Evolutionary conservation across 2,797 vertebrate species (phyloP).

Genomic region (Acestrorhynchus altus): DNA sequence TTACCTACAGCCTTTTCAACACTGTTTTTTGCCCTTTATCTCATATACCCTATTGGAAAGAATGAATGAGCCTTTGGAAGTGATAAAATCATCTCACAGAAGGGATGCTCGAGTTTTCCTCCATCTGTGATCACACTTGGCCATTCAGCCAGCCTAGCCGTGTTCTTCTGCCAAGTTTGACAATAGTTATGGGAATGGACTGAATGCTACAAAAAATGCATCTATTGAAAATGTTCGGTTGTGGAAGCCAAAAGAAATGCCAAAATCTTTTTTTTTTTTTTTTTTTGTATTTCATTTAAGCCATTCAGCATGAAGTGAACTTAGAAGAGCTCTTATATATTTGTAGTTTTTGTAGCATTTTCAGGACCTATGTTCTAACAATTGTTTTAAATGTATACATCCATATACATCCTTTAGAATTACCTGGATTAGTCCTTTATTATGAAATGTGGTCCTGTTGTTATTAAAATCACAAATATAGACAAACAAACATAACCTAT

Average conservation of each 20-base stretch:
- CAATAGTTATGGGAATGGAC: not conserved
- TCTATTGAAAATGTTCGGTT: not conserved
- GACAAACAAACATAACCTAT: too few relatives aligned
- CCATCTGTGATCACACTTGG: not conserved
- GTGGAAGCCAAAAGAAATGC: not conserved
- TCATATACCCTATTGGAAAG: too few relatives aligned
- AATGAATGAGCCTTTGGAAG: not conserved
- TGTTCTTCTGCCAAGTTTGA: not conserved
- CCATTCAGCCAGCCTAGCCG: not conserved
- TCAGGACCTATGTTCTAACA: not conserved
- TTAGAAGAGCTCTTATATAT: not conserved
- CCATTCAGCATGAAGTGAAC: not conserved
- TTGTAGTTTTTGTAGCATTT: not conserved
- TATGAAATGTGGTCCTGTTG: not conserved
- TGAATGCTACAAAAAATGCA: not conserved
- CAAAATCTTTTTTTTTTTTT: not conserved
- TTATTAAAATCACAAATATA: too few relatives aligned
- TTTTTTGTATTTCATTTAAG: not conserved
- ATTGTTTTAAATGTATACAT: not conserved
- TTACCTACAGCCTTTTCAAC: too few relatives aligned
- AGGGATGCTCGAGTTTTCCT: not conserved
- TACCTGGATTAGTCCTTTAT: too few relatives aligned
- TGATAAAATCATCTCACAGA: conserved; percentile 5
- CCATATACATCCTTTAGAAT: not conserved
- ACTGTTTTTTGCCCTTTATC: too few relatives aligned